Evolutionary conservation across 1,140 invertebrate genomes (phyloP).

Genomic region (Pseudomyrmex gracilis): DNA sequence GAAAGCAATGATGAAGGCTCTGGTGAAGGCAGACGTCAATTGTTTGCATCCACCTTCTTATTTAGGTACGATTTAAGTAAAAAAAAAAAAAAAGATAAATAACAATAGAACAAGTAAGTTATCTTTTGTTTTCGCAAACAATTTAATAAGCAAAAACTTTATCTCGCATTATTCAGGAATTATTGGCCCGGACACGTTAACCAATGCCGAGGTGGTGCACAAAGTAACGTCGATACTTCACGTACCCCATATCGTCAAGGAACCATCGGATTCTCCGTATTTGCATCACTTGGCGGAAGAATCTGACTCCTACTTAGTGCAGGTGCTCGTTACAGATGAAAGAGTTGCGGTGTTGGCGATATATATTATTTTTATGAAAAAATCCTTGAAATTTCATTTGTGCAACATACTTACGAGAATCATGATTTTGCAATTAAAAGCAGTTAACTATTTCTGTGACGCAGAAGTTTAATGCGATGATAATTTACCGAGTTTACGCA

Average conservation of each 20-base stretch:
- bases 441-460: not conserved
- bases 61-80: constrained; percentile 75
- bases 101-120: no score
- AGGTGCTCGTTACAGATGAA: constrained; percentile 65
- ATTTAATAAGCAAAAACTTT: not conserved
- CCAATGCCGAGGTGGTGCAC: constrained; percentile 81
- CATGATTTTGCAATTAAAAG: not conserved
- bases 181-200: constrained; percentile 81
- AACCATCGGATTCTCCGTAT: constrained; percentile 79
- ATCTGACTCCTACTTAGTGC: constrained; percentile 79
- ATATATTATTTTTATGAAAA: not conserved
- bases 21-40: constrained; percentile 80
- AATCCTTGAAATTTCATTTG: not conserved
- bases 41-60: constrained; percentile 82
- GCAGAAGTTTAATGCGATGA: not conserved
- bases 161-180: constrained; percentile 76
- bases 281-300: constrained; percentile 80
- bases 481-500: no score
- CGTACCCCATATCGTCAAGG: constrained; percentile 82
- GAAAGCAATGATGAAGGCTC: constrained; percentile 81
- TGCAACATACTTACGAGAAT: not conserved
- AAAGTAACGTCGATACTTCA: constrained; percentile 83
- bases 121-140: no score
- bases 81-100: no score
- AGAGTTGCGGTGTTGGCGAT: not conserved